These are phyloP conservation scores for Aradophagus sp. DNA, from an alignment of 1,140 invertebrate genomes.

Conservation along the genomic window DNA sequence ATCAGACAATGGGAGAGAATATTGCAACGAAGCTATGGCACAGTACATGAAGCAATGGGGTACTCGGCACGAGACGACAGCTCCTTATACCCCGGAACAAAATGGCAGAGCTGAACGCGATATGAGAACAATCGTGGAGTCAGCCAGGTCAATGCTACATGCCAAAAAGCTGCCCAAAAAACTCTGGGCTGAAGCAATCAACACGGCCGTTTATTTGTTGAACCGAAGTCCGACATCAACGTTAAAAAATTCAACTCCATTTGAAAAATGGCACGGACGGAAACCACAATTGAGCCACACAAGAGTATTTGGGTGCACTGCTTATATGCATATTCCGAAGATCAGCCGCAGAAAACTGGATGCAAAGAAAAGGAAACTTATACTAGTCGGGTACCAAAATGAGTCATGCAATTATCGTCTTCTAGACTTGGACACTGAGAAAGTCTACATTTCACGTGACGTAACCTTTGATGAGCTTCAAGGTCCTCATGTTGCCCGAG, in stretches of 20 bases:
- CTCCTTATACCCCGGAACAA: conserved; percentile 67
- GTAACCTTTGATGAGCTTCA: conserved; percentile 13
- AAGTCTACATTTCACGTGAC: conserved; percentile 9
- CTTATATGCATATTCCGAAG: conserved; percentile 8
- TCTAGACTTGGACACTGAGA: conserved; percentile 1
- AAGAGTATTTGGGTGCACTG: conserved; percentile 12
- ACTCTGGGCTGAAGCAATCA: conserved; percentile 71
- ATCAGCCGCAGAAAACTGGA: conserved; percentile 4
- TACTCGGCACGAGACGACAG: conserved; percentile 48
- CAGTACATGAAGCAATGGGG: conserved; percentile 32
- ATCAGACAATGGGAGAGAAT: conserved; percentile 48
- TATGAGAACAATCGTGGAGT: conserved; percentile 69
- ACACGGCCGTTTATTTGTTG: conserved; percentile 56
- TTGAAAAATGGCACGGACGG: conserved; percentile 8
- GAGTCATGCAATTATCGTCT: conserved; percentile 23
- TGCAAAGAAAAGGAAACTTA: conserved; percentile 19
- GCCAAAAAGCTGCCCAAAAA: conserved; percentile 60
- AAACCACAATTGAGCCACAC: conserved; percentile 12
- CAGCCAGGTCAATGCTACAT: conserved; percentile 65
- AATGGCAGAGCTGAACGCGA: conserved; percentile 69
- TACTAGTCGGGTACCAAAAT: conserved; percentile 27
- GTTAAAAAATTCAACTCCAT: not conserved
- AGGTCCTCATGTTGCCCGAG: too few species aligned
- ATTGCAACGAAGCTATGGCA: conserved; percentile 19
- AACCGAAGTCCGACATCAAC: conserved; percentile 6